Percentiles rank a stretch among this genome's conserved stretches.
phyloP scores from a whole-genome alignment of 2,888 invertebrate species.

The Thecocarcelia acutangulata region DNA sequence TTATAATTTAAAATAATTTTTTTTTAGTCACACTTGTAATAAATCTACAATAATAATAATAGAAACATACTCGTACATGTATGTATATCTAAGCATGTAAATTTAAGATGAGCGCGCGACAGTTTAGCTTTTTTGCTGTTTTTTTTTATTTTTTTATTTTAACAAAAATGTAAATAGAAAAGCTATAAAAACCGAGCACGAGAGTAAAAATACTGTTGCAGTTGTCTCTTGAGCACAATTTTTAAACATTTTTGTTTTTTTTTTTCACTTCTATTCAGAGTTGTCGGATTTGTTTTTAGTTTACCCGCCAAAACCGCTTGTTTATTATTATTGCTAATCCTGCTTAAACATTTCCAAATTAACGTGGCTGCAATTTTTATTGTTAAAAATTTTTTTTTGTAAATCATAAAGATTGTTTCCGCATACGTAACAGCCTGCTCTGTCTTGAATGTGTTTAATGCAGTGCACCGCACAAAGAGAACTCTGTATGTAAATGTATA shows the following conservation, averaged over 20 bases:
- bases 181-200: neutral
- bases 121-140: no score
- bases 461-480: no score
- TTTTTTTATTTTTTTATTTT: neutral
- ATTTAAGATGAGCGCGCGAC: neutral
- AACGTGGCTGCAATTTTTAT: no score
- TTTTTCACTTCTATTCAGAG: neutral
- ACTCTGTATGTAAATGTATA: no score
- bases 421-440: no score
- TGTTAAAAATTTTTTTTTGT: no score
- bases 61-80: slow-evolving; percentile 12
- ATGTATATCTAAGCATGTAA: neutral
- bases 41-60: slow-evolving; percentile 40
- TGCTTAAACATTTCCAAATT: no score
- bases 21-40: slow-evolving; percentile 37
- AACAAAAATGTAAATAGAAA: slow-evolving; percentile 1
- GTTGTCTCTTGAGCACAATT: slow-evolving; percentile 10
- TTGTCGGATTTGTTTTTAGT: no score
- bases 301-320: no score
- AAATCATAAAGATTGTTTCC: no score
- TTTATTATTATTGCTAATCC: no score
- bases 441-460: no score
- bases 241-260: slow-evolving; percentile 20
- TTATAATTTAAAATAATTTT: slow-evolving; percentile 51
- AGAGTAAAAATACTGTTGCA: slow-evolving; percentile 12